Base-by-base conservation (phyloP, 2,888 invertebrate species). In the Tachina fera region DNA sequence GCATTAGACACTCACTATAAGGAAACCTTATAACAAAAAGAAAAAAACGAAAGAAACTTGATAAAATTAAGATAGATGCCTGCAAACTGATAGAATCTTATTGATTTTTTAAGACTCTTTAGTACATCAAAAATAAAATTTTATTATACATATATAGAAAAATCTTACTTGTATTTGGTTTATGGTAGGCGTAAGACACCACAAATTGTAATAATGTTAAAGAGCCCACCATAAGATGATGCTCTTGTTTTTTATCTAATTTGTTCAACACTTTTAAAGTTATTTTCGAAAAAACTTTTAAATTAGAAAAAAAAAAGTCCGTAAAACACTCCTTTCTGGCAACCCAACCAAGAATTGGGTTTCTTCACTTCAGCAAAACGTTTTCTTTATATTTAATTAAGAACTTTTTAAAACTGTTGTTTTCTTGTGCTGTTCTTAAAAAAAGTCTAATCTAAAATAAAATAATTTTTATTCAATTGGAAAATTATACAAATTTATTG, bases 141-240 rank as follows among this genome's bases (percentile, higher is more conserved):
- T 56, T 39, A 6, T 16, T 16, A 6, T 31, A 6, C 6, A 31
- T 31, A 9, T 6, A 61, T 6, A 19, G 22, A 4, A 47, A 70
- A 72, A 76, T 80, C 86, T 86, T 86, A 86, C 86, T 86, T 86
- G 86, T 86, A 72, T 86, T 86, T 79, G 86, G 86, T 76, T 83
- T 86, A 80, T 86, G 86, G 86, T 86, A 86, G 86, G 86, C 86
- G 86, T 86, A 86, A 72, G 86, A 86, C 86, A 86, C 86, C 86
- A 86, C 83, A 86, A 86, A 76, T 68, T 86, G 86, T 86, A 86
- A 86, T 76, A 86, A 86, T 43, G 86, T 83, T 83, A 83, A 86
- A 86, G 86, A 86, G 83, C 86, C 86, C 83, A 86, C 86, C 86
- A 86, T 86, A 86, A 76, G 86, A 86, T 86, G 86, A 86, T 83